These are phyloP conservation scores for Gonocerus acuteangulatus DNA, from an alignment of 2,888 invertebrate species.

Conservation along the genomic window DNA sequence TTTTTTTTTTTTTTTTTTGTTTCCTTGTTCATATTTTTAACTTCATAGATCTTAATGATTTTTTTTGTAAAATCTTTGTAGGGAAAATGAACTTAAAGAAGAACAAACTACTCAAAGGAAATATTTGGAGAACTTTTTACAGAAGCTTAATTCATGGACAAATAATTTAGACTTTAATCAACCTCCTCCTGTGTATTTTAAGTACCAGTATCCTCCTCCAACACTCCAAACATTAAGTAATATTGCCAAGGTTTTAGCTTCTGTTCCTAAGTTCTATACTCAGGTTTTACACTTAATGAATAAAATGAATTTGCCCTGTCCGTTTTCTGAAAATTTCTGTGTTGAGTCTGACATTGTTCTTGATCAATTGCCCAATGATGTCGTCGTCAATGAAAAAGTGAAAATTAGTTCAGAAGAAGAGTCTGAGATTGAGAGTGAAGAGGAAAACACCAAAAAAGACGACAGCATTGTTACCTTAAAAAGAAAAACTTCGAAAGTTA, in stretches of 20 bases:
- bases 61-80: conserved; percentile 46
- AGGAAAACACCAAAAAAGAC: conserved; percentile 41
- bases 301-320: conserved; percentile 81
- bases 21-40: no score
- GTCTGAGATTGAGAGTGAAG: conserved; percentile 60
- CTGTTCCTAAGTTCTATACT: conserved; percentile 73
- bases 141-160: conserved; percentile 54
- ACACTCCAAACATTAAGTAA: conserved; percentile 64
- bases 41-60: no score
- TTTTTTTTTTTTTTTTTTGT: no score
- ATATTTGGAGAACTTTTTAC: conserved; percentile 45
- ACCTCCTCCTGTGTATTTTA: conserved; percentile 66
- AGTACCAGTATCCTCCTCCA: conserved; percentile 74
- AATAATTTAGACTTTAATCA: conserved; percentile 58
- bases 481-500: conserved; percentile 44
- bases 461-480: conserved; percentile 43
- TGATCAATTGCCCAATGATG: conserved; percentile 1
- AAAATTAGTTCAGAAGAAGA: conserved; percentile 44
- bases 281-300: conserved; percentile 86
- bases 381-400: conserved; percentile 4
- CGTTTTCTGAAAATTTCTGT: conserved; percentile 55
- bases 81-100: conserved; percentile 35
- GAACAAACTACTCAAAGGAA: conserved; percentile 34
- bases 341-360: conserved; percentile 37
- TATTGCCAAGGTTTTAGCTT: conserved; percentile 65